Conservation (phyloP, 2,888 invertebrate genomes). For the Ochlodes sylvanus region DNA sequence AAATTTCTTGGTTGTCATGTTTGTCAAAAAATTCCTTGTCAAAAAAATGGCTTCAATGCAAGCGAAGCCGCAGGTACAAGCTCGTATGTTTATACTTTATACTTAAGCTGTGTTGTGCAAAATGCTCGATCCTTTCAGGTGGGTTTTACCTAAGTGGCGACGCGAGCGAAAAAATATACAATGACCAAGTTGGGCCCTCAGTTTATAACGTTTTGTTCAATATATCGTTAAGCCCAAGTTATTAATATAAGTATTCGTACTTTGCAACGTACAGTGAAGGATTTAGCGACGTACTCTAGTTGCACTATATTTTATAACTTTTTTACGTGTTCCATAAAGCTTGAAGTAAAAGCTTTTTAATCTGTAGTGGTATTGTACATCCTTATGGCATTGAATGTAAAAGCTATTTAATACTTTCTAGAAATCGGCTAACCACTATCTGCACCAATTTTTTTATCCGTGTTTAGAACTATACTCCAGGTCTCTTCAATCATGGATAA, state of each 20-base stretch:
- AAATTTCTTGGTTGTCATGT: too few species aligned
- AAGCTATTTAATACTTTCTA: too few species aligned
- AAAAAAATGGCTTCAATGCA: too few species aligned
- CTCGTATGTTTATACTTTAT: too few species aligned
- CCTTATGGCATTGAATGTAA: too few species aligned
- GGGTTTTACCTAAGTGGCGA: not conserved
- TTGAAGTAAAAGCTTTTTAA: not conserved
- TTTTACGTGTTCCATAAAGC: not conserved
- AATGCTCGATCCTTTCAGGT: constrained; percentile 2
- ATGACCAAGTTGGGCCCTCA: not conserved
- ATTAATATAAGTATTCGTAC: constrained; percentile 11
- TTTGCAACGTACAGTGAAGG: not conserved
- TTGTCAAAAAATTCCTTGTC: too few species aligned
- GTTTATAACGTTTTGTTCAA: constrained; percentile 13
- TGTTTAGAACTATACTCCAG: too few species aligned
- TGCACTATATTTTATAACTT: not conserved
- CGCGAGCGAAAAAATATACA: not conserved
- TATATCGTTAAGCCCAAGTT: constrained; percentile 23
- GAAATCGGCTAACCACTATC: too few species aligned
- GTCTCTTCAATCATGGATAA: too few species aligned
- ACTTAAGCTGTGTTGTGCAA: constrained; percentile 2
- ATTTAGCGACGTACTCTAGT: constrained; percentile 7
- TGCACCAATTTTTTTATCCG: too few species aligned
- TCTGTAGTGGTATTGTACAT: too few species aligned
- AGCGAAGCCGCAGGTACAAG: too few species aligned